A percentile compares a stretch with the other conserved stretches of the same genome.
phyloP scores from a whole-genome alignment of 2,888 invertebrate species.

The Dorcus hopei region DNA sequence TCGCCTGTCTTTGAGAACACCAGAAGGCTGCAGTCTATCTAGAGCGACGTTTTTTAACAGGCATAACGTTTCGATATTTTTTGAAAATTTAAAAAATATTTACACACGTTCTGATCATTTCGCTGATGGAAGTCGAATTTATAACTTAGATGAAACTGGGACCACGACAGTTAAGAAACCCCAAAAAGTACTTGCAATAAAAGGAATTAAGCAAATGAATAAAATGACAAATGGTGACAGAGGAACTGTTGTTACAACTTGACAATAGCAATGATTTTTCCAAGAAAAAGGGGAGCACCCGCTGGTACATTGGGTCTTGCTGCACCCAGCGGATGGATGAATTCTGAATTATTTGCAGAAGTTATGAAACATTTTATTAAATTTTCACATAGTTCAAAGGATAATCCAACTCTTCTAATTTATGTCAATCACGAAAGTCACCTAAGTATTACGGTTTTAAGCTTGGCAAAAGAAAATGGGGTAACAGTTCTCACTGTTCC shows the following conservation, averaged over 20 bases:
- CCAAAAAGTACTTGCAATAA: slow-evolving; percentile 26
- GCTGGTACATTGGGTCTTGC: slow-evolving; percentile 39
- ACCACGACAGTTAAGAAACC: slow-evolving; percentile 20
- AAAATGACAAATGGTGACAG: slow-evolving; percentile 39
- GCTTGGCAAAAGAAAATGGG: slow-evolving; percentile 39
- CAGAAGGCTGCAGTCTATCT: no score
- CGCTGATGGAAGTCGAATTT: slow-evolving; percentile 26
- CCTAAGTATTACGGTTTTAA: slow-evolving; percentile 23
- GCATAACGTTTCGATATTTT: background rate
- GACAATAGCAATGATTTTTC: slow-evolving; percentile 38
- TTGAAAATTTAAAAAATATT: slow-evolving; percentile 19
- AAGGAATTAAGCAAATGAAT: no score
- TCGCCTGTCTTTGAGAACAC: no score
- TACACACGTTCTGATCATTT: slow-evolving; percentile 15
- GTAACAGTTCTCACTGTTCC: slow-evolving; percentile 44
- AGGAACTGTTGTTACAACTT: slow-evolving; percentile 38
- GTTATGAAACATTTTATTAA: slow-evolving; percentile 42
- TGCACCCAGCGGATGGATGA: slow-evolving; percentile 42
- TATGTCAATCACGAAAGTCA: slow-evolving; percentile 41
- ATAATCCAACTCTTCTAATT: slow-evolving; percentile 33
- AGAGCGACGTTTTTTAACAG: no score
- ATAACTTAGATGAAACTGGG: no score
- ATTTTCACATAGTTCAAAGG: slow-evolving; percentile 23
- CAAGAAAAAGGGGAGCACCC: slow-evolving; percentile 39
- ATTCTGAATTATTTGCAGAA: slow-evolving; percentile 33